phyloP scores from a whole-genome alignment of 1,140 invertebrate genomes.

The Scaptodrosophila lebanonensis region DNA sequence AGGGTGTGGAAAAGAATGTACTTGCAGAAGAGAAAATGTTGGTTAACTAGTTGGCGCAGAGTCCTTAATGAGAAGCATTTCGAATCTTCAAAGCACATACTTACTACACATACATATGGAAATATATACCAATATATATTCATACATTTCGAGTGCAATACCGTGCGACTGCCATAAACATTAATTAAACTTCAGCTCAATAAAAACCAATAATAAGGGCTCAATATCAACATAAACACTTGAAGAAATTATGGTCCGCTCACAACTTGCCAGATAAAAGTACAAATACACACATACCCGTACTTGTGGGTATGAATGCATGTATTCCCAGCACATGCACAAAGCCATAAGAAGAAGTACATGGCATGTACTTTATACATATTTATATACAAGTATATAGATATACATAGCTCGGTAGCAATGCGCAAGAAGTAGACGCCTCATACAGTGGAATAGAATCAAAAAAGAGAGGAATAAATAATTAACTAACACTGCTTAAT shows the following conservation, averaged over 20 bases:
- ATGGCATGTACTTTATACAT: constrained; percentile 19
- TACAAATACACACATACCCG: constrained; percentile 32
- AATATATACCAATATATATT: too few relatives aligned
- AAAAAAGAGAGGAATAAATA: too few relatives aligned
- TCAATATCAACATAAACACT: constrained; percentile 45
- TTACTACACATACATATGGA: too few relatives aligned
- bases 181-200: constrained; percentile 43
- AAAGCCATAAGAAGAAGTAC: constrained; percentile 26
- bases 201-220: constrained; percentile 44
- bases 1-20: constrained; percentile 8
- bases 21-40: background rate
- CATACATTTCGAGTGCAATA: too few relatives aligned
- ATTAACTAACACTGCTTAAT: too few relatives aligned
- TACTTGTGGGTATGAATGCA: background rate
- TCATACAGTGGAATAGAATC: too few relatives aligned
- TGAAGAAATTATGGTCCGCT: constrained; percentile 50
- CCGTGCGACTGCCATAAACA: constrained; percentile 26
- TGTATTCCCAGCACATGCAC: constrained; percentile 37
- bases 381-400: too few relatives aligned
- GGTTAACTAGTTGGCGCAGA: too few relatives aligned
- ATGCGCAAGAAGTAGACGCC: too few relatives aligned
- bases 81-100: too few relatives aligned
- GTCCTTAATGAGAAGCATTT: too few relatives aligned
- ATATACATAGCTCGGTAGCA: too few relatives aligned
- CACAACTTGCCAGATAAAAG: constrained; percentile 47